Base-by-base conservation (phyloP, 2,888 invertebrate species). In the Metopia argyrocephala region DNA sequence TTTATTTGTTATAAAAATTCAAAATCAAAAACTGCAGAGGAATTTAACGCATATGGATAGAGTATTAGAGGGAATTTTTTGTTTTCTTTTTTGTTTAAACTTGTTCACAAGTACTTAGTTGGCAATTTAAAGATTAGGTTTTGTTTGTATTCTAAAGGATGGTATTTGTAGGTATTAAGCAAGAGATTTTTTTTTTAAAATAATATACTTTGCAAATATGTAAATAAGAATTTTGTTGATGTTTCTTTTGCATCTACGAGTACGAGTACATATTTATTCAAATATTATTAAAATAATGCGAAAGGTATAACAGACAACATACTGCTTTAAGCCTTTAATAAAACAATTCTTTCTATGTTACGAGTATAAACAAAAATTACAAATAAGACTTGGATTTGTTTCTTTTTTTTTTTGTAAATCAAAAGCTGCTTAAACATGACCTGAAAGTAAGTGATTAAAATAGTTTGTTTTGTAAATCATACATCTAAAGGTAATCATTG, bases 11-110 rank as follows among this genome's bases (percentile, higher is more conserved):
- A 31, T 38, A 54, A 65, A 28, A 9, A n/a, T 52, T 52, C 27
- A 5, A 25, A 18, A 50, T 50, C 50, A 70, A 9, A 31, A 57
- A 31, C 28, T 27, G 7, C 50, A 71, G 59, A 21, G 27, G 61
- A 71, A 69, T 45, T 15, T 1, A 76, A 74, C 71, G 45, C 2
- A 79, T 54, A 75, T 25, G 15, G 48, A 25, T 21, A 18, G 56
- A 56, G 3, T n/a, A n/a, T n/a, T n/a, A n/a, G n/a, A n/a, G n/a
- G n/a, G n/a, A n/a, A n/a, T n/a, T n/a, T n/a, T n/a, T n/a, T n/a
- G n/a, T n/a, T n/a, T n/a, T n/a, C n/a, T n/a, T n/a, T n/a, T n/a
- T n/a, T n/a, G n/a, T n/a, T n/a, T n/a, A n/a, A n/a, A n/a, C n/a
- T n/a, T n/a, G n/a, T n/a, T n/a, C n/a, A n/a, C n/a, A n/a, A n/a